Evolutionary conservation across 2,888 invertebrate genomes (phyloP).

Genomic region (Hofmannophila pseudospretella): DNA sequence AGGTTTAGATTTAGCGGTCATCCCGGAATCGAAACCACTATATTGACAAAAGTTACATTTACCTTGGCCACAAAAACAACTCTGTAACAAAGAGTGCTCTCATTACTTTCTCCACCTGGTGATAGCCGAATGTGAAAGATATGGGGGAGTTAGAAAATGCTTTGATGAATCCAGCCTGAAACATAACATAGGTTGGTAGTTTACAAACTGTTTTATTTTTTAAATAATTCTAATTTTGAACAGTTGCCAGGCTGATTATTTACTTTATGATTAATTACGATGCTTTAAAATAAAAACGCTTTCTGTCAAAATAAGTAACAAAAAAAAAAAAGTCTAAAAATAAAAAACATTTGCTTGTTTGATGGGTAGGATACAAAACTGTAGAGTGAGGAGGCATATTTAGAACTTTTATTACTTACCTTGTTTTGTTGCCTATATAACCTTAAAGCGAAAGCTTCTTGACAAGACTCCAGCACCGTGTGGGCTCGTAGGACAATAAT

Average conservation of each 20-base stretch:
- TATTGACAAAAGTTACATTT: conserved; percentile 11
- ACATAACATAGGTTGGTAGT: conserved; percentile 17
- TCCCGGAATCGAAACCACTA: too few species aligned
- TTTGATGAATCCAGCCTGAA: conserved; percentile 94
- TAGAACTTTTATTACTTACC: too few species aligned
- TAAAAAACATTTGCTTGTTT: too few species aligned
- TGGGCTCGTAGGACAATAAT: conserved; percentile 95
- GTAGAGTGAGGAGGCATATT: too few species aligned
- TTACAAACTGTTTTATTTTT: neutral
- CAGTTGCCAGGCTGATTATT: neutral
- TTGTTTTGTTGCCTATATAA: conserved; percentile 95
- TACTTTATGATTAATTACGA: neutral
- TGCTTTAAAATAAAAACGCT: too few species aligned
- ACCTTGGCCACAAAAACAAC: conserved; percentile 94
- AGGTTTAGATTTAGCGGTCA: too few species aligned
- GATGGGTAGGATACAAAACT: too few species aligned
- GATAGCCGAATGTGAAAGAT: conserved; percentile 93
- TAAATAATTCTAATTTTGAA: neutral
- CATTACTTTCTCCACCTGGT: conserved; percentile 96
- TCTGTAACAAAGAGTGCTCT: conserved; percentile 94
- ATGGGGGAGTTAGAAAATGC: conserved; percentile 94
- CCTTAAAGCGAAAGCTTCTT: conserved; percentile 96
- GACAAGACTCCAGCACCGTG: conserved; percentile 90
- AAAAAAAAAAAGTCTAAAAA: too few species aligned
- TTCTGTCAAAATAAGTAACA: too few species aligned